Base-by-base conservation (phyloP, 2,113 vertebrate species). In the Sitta europaea region DNA sequence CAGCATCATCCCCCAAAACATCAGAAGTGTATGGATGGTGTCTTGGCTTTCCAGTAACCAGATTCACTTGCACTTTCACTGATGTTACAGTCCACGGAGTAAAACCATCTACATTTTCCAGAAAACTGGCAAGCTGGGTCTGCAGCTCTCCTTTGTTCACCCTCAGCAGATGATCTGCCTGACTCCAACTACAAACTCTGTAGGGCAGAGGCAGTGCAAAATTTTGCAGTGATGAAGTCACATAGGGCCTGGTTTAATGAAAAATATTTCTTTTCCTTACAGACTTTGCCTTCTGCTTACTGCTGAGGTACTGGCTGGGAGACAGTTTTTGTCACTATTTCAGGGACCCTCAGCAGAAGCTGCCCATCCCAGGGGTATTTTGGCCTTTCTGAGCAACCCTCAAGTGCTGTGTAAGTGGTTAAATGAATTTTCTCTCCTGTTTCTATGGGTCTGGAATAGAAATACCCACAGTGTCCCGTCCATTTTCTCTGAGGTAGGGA, bases 11-110 rank as follows among this genome's bases (percentile, higher is more conserved):
- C 74, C 38, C 86, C 6, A 23, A 90, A 97, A 95, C 84, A 93
- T 73, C 92, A 93, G 89, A 93, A 81, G 81, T 48, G 51, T 7
- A 13, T 73, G 88, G 42, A 81, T 42, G 58, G 61, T 74, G 54
- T 91, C 67, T 88, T 93, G 89, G 67, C 91, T 96, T 97, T 96
- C 95, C 96, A 96, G 93, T 92, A 94, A 95, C 68, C 82, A 72
- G 57, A 94, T 96, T 97, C 86, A 95, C 90, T 96, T 94, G 67
- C 76, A 76, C 57, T 86, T 85, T 95, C 8, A 2, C 24, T 92
- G 82, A 55, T 73, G 62, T 88, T 94, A 70, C 67, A 43, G 36
- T 63, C 59, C 68, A 72, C 0, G 1, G 65, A 70, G 42, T 61
- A 66, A 88, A 84, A 51, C 18, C 5, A 14, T 79, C 38, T 55